Conservation (phyloP, 2,888 invertebrate species). For the Toxonevra muliebris region DNA sequence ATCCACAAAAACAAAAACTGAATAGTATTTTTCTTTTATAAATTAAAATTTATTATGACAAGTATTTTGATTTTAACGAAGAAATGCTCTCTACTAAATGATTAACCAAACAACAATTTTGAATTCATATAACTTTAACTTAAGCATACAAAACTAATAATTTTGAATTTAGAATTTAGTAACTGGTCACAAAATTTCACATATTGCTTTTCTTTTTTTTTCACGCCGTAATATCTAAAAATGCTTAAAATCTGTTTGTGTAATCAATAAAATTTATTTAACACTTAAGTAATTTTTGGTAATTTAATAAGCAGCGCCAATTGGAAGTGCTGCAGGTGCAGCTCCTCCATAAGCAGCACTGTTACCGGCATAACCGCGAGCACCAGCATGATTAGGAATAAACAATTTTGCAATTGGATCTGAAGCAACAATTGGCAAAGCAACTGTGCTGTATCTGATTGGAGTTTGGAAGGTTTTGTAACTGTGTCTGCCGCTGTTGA, state of each 20-base stretch:
- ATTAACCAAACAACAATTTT: too few relatives aligned
- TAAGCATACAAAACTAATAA: neutral
- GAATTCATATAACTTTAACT: too few relatives aligned
- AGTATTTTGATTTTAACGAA: too few relatives aligned
- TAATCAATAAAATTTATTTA: too few relatives aligned
- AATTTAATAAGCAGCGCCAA: too few relatives aligned
- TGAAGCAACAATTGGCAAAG: conserved; percentile 50
- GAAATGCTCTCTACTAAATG: too few relatives aligned
- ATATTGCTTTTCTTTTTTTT: neutral
- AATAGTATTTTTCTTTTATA: too few relatives aligned
- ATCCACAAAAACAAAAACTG: too few relatives aligned
- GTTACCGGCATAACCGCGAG: conserved; percentile 30
- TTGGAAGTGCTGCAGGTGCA: too few relatives aligned
- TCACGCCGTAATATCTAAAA: neutral
- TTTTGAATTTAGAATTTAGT: conserved; percentile 30
- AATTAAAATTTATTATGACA: too few relatives aligned
- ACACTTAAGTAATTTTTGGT: too few relatives aligned
- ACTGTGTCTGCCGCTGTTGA: conserved; percentile 52
- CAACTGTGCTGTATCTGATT: conserved; percentile 50
- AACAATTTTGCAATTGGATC: conserved; percentile 55
- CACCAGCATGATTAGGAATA: conserved; percentile 43
- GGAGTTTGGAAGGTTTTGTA: conserved; percentile 51
- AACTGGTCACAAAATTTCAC: conserved; percentile 19
- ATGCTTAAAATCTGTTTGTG: conserved; percentile 10
- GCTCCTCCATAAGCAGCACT: conserved; percentile 12